Percentiles rank a stretch among this genome's conserved stretches.
These are phyloP conservation scores for Varanus komodoensis DNA, from an alignment of 2,113 vertebrate genomes.

Conservation along the genomic window DNA sequence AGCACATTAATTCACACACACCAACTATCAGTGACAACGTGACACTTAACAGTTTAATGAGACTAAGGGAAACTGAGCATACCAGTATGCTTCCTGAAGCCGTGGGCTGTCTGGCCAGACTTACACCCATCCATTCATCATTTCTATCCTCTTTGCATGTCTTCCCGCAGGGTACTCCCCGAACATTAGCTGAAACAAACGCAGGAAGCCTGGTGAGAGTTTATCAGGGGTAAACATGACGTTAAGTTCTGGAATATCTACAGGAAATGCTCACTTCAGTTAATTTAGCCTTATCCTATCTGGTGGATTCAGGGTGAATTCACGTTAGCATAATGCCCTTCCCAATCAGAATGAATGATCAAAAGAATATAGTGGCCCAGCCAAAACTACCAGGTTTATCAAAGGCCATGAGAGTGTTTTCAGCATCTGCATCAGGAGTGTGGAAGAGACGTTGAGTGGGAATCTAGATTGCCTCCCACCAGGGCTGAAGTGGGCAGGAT, in stretches of 20 bases:
- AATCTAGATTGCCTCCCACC: no score
- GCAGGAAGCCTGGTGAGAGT: constrained; percentile 14
- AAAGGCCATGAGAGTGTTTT: neutral
- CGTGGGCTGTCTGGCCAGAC: constrained; percentile 90
- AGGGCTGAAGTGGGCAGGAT: no score
- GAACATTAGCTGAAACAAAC: constrained; percentile 84
- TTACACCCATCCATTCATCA: constrained; percentile 99
- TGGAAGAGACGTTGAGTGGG: no score
- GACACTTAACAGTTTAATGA: neutral
- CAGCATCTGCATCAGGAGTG: neutral
- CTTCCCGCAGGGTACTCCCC: constrained; percentile 88
- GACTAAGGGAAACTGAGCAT: constrained; percentile 64
- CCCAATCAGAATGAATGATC: neutral
- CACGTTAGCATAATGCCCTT: neutral
- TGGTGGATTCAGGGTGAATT: neutral
- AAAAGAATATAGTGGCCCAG: neutral
- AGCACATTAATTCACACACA: constrained; percentile 35
- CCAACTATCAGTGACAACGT: constrained; percentile 38
- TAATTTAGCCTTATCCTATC: neutral
- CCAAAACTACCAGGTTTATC: neutral
- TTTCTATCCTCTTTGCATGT: constrained; percentile 94
- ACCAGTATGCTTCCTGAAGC: constrained; percentile 90
- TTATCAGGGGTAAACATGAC: neutral
- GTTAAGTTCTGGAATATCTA: constrained; percentile 5
- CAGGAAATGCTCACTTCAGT: neutral